These are phyloP conservation scores for Apeltes quadracus DNA, from an alignment of 2,113 vertebrate species.

Conservation along the genomic window DNA sequence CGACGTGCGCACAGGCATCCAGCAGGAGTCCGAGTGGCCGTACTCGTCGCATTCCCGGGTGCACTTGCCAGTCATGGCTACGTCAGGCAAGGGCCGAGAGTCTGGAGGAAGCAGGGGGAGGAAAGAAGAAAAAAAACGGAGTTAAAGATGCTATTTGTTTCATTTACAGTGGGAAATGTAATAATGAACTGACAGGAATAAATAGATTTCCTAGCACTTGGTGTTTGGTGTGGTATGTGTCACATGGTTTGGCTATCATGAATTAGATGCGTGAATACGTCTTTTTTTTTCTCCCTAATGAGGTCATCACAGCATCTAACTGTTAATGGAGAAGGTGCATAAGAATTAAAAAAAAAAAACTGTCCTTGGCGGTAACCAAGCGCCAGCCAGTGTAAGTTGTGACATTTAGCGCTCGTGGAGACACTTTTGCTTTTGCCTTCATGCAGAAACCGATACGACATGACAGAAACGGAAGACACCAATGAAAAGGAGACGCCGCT, in stretches of 20 bases:
- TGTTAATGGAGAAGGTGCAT: conserved; percentile 50
- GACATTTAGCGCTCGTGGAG: conserved; percentile 37
- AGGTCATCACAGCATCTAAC: conserved; percentile 57
- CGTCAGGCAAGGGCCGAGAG: conserved; percentile 98
- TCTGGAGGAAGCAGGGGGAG: conserved; percentile 80
- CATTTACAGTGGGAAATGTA: conserved; percentile 33
- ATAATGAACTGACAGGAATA: conserved; percentile 17
- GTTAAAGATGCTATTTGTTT: conserved; percentile 49
- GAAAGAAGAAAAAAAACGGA: conserved; percentile 19
- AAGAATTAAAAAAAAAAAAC: conserved; percentile 24
- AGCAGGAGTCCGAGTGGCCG: conserved; percentile 99
- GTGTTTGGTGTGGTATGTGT: conserved; percentile 69
- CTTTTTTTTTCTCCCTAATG: conserved; percentile 43
- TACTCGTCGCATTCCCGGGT: conserved; percentile 98
- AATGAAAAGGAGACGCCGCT: conserved; percentile 55
- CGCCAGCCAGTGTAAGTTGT: conserved; percentile 19
- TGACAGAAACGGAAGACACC: conserved; percentile 63
- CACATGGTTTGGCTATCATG: conserved; percentile 55
- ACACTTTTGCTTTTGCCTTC: conserved; percentile 52
- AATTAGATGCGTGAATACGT: conserved; percentile 57
- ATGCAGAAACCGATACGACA: conserved; percentile 77
- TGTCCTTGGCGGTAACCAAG: conserved; percentile 44
- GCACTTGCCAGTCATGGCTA: conserved; percentile 98
- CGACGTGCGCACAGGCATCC: conserved; percentile 99
- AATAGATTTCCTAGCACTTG: conserved; percentile 32